Base-by-base conservation (phyloP, 2,797 vertebrate genomes). In the Saguinus oedipus region DNA sequence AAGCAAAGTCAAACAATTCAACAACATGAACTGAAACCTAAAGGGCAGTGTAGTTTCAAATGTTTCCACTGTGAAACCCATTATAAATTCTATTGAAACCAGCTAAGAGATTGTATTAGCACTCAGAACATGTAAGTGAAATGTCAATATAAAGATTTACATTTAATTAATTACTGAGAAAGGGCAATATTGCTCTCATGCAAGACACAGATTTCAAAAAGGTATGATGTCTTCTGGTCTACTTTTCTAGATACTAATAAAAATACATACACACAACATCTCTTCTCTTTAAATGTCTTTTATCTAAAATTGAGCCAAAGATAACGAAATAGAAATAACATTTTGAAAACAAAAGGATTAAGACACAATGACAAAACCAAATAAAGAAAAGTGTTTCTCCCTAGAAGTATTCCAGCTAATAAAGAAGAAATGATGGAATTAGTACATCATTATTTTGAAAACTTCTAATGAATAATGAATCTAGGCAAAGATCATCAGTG, bases 381-480 rank as follows among this genome's bases (percentile, higher is more conserved):
- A 80, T 85, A 17, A 76, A 93, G 15, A 27, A 64, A 79, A 74
- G 12, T 14, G 2, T 93, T 92, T 95, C 42, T 61, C 64, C 48
- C 76, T 0, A 46, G 22, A 80, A 78, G 27, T 39, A 76, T 19
- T 64, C 12, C 27, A 17, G 44, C 27, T 87, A 81, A 81, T 27
- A 26, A 94, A 84, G 39, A 83, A 89, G 44, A 95, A 90, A 61
- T 75, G 42, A 61, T 20, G 36, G 6, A 36, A 85, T 91, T 19
- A 30, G n/a, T 68, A 68, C 27, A 72, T 57, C 39, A 83, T 44
- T 88, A 81, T 88, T 89, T 84, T 84, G 57, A 2, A 84, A 79
- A 75, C 44, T 91, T 93, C 68, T 92, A 88, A 88, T 53, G 53
- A 97, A 83, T 85, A 80, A 83, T 76, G 17, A 92, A 64, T 80